Percentiles rank a stretch among this genome's conserved stretches.
Conservation (phyloP, 2,113 vertebrate species). For the Archocentrus centrarchus region DNA sequence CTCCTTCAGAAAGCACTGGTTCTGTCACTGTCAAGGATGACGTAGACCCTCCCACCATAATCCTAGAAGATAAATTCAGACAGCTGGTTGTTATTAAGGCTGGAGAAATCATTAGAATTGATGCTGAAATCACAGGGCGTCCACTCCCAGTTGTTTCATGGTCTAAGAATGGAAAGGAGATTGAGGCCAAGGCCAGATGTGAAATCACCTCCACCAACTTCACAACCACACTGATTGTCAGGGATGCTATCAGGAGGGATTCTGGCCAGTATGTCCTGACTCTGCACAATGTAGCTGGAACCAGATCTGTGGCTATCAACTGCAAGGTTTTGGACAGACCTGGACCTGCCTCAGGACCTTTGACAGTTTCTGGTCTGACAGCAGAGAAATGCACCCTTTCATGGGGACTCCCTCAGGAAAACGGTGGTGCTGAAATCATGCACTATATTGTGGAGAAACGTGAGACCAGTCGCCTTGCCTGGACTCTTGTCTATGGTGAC, state of each 20-base stretch:
- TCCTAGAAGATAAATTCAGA: constrained; percentile 91
- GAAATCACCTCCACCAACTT: constrained; percentile 92
- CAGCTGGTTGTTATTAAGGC: constrained; percentile 93
- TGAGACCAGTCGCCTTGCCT: constrained; percentile 95
- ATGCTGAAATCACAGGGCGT: constrained; percentile 93
- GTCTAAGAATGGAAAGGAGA: constrained; percentile 95
- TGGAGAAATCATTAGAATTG: constrained; percentile 92
- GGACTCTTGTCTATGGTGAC: constrained; percentile 94
- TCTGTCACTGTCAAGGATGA: constrained; percentile 97
- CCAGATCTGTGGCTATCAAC: constrained; percentile 90
- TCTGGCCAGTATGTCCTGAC: constrained; percentile 94
- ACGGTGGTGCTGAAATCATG: constrained; percentile 94
- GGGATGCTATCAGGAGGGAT: constrained; percentile 92
- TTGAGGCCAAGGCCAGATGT: constrained; percentile 92
- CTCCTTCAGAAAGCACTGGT: constrained; percentile 93
- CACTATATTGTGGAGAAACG: constrained; percentile 97
- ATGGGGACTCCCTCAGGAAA: constrained; percentile 96
- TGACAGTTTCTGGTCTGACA: constrained; percentile 90
- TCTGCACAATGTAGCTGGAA: constrained; percentile 95
- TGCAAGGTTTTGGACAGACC: constrained; percentile 97
- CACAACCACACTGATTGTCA: constrained; percentile 86
- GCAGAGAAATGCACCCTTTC: constrained; percentile 93
- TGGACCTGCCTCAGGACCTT: constrained; percentile 92
- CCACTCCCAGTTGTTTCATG: constrained; percentile 94
- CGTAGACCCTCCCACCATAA: constrained; percentile 93